Base-by-base conservation (phyloP, 1,140 invertebrate genomes). In the Mycetomoellerius zeteki region DNA sequence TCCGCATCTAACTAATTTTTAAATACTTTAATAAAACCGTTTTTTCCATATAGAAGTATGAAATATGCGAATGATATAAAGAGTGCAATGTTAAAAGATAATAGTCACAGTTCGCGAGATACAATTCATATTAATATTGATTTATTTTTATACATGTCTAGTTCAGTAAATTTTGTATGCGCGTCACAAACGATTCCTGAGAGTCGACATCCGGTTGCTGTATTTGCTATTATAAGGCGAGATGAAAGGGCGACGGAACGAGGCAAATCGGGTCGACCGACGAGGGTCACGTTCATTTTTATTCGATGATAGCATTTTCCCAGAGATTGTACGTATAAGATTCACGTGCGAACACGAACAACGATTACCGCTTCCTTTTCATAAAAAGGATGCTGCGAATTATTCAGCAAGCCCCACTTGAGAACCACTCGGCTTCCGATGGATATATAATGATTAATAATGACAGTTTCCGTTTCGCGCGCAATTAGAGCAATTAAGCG, bases 211-310 rank as follows among this genome's bases (percentile, higher is more conserved):
- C 58, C 52, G 33, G 43, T 81, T 14, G 8, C 37, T 43, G 10
- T 43, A 10, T 10, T 43, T 27, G 47, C 54, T n/a, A 65, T 47
- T 56, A 86, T 67, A 82, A 85, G 64, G 6, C 56, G 80, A 90
- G 80, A 76, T 76, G 16, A 85, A 85, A 89, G 78, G 60, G 27
- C 77, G 73, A 8, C 4, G 47, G 14, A 52, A n/a, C 60, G 85
- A 80, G 71, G 88, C 52, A 65, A 71, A 60, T 52, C 71, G 43
- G 60, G 50, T 72, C 84, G 84, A 77, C 72, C 77, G 71, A 21
- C 85, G 60, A 73, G 73, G 89, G 85, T 89, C 85, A 78, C 52
- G 50, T 81, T 81, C 37, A 64, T 27, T 85, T 52, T 65, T 64
- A 77, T 56, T 65, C 60, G 58, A 37, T 24, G 6, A 50, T 64